A percentile compares a stretch with the other conserved stretches of the same genome.
phyloP scores from a whole-genome alignment of 2,797 vertebrate genomes.

The Hippopotamyrus pictus region DNA sequence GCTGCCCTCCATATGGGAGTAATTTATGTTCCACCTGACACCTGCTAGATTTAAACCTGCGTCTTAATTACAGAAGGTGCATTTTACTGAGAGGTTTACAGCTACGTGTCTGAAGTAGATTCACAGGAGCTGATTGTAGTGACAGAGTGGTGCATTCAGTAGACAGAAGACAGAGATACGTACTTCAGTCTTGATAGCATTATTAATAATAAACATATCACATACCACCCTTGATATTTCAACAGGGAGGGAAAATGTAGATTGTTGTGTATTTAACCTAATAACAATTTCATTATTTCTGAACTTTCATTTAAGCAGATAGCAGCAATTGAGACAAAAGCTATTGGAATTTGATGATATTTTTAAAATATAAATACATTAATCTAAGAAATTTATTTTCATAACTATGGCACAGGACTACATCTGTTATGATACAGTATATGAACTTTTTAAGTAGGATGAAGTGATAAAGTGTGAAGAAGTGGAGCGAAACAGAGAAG shows the following conservation, averaged over 20 bases:
- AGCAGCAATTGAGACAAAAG: neutral
- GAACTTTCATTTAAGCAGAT: neutral
- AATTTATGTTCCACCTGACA: neutral
- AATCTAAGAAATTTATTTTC: neutral
- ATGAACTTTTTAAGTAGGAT: neutral
- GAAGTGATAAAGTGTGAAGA: neutral
- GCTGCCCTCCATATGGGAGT: neutral
- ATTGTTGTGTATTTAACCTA: neutral
- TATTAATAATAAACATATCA: neutral
- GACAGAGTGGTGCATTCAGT: neutral
- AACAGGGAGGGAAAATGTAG: neutral
- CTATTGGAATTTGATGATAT: neutral
- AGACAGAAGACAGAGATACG: neutral
- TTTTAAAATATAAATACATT: neutral
- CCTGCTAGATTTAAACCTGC: neutral
- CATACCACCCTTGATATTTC: neutral
- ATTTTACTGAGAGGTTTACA: neutral
- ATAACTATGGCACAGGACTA: neutral
- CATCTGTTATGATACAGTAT: neutral
- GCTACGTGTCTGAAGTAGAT: neutral
- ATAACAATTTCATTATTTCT: neutral
- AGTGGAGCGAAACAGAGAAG: neutral
- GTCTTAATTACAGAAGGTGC: neutral
- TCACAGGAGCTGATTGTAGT: neutral
- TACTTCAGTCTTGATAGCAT: neutral